Base-by-base conservation (phyloP, 2,888 invertebrate genomes). In the Drymonia ruficornis region DNA sequence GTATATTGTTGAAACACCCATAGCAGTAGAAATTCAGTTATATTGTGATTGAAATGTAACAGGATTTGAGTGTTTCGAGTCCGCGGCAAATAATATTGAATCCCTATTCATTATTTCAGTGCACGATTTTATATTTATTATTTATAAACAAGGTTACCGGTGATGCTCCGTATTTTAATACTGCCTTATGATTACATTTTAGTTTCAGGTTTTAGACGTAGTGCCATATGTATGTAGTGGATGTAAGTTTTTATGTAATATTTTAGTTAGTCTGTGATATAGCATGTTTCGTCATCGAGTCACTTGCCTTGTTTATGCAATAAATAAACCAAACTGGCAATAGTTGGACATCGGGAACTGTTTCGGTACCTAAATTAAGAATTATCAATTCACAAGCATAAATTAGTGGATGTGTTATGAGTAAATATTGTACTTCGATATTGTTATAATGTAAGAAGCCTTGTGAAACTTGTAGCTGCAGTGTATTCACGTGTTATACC, bases 41-140 rank as follows among this genome's bases (percentile, higher is more conserved):
- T 91, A 91, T 91, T 91, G 91, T 89, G 70, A 91, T 87, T 84
- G 91, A 91, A 91, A 91, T 91, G 91, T 91, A 91, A 91, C 91
- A 82, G 78, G 76, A 71, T 72, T 76, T 65, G 57, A 65, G 67
- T 61, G 53, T 63, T 55, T 62, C 53, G 54, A 58, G 56, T 68
- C 61, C 56, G 56, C 49, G 45, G 52, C 50, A 42, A 18, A 42
- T 18, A 40, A 36, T 40, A 49, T 42, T 28, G 23, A 3, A 15
- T 8, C 12, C 31, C 38, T 16, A 42, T 11, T 19, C 55, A 31
- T 55, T 50, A 49, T 51, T 45, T 40, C 47, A 15, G 8, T 43
- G 16, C 52, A 38, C 53, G 48, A 45, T 48, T 49, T 38, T 15
- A 47, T 55, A 49, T 46, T 44, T 49, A 43, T 57, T 55, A 59